Evolutionary conservation across 2,888 invertebrate genomes (phyloP), one percentile per base, ranked within the genome.

Genomic region (Netelia virgata): DNA sequence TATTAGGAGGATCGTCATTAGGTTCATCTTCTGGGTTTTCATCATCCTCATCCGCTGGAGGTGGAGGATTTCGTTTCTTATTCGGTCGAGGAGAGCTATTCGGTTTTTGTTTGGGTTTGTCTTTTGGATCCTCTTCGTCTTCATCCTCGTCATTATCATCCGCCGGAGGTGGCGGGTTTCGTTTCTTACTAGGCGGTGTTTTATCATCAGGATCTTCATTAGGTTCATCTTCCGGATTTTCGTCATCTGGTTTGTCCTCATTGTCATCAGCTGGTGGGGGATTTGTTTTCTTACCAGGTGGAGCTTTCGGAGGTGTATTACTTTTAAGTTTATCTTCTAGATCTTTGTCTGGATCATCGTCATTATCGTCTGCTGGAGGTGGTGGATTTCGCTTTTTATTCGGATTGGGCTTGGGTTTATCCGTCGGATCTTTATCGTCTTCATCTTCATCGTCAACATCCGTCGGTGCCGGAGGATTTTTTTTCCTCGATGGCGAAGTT

Each of bases 121-220:
- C 70, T n/a, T 53, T 20, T 5, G 69, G 74, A 1, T 82, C 53
- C 9, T 61, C 53, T 9, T 77, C 68, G 23, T 82, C 72, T 6
- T 23, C 3, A 63, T 82, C 69, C 3, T 81, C 77, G 8, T 77
- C 77, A 16, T 68, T n/a, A 68, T 77, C 53, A 0, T 78, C 61
- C n/a, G 50, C 61, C 16, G 75, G 66, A 28, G 55, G 41, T 6
- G 61, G 28, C 47, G 77, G 66, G 10, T 41, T 61, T 69, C 23
- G 59, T 43, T 72, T 57, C 64, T 11, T 63, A 14, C 28, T 69
- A 1, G 50, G 77, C 18, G 61, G 36, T 14, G 18, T 5, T 36
- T 36, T 50, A 5, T 23, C 9, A 9, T 68, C 68, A 10, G 77
- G 59, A 59, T 77, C 41, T 0, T 14, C 69, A 10, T 59, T 14